phyloP scores from a whole-genome alignment of 35 echinoderm and acorn worm genomes.

The Lytechinus variegatus region DNA sequence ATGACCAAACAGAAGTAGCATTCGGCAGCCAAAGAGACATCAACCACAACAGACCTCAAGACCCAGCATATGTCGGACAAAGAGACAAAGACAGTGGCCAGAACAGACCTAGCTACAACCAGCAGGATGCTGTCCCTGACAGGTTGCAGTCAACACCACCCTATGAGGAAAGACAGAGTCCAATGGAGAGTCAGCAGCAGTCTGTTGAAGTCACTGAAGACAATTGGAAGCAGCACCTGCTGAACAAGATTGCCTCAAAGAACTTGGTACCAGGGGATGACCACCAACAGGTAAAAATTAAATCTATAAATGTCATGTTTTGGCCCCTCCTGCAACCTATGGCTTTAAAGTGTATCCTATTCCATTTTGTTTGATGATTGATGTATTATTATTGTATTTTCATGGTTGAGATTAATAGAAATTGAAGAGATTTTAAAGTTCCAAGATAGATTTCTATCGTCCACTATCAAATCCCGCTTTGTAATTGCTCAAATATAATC shows the following conservation, averaged over 20 bases:
- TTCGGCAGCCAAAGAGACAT: not conserved
- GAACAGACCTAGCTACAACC: not conserved
- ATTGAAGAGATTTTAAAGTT: not conserved
- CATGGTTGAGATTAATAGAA: too few relatives aligned
- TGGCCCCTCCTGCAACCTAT: too few relatives aligned
- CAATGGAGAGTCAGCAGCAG: not conserved
- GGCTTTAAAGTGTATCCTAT: too few relatives aligned
- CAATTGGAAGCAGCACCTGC: slow-evolving; percentile 27
- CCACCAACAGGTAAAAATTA: not conserved
- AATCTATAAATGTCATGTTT: too few relatives aligned
- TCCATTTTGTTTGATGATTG: too few relatives aligned
- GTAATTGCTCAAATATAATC: not conserved
- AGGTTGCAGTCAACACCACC: not conserved
- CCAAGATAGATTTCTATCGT: not conserved
- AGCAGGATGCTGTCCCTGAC: not conserved
- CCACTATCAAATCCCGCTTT: not conserved
- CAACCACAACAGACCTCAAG: not conserved
- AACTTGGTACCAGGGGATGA: slow-evolving; percentile 16
- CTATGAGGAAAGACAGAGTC: not conserved
- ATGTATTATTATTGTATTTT: too few relatives aligned
- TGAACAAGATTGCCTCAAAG: slow-evolving; percentile 22
- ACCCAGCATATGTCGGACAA: not conserved
- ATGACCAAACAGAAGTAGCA: not conserved
- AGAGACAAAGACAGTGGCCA: not conserved
- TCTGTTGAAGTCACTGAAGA: slow-evolving; percentile 27